Evolutionary conservation across 2,113 vertebrate species (phyloP).

Genomic region (Holacanthus passer): DNA sequence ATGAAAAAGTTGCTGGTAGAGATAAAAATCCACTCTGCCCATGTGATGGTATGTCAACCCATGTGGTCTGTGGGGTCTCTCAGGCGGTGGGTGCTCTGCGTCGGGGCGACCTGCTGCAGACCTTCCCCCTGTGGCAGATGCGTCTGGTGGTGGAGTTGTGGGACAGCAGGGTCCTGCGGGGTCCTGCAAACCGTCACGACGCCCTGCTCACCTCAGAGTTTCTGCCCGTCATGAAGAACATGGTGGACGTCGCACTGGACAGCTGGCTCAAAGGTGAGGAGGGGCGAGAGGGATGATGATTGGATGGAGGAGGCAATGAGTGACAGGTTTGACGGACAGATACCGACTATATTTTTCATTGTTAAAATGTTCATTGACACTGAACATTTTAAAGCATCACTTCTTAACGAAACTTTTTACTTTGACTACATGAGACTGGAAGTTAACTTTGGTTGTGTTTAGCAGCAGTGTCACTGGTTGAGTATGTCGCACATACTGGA

Average conservation of each 20-base stretch:
- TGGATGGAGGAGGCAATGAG: background rate
- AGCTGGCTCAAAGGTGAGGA: slow-evolving; percentile 90
- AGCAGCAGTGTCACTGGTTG: slow-evolving; percentile 4
- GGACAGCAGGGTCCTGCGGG: slow-evolving; percentile 88
- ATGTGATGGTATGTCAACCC: background rate
- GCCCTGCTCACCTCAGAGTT: slow-evolving; percentile 95
- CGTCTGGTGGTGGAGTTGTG: slow-evolving; percentile 94
- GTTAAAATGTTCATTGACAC: background rate
- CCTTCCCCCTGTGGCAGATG: slow-evolving; percentile 95
- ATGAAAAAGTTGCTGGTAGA: background rate
- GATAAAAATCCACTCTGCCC: too few relatives aligned
- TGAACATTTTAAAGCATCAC: background rate
- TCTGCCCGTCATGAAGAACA: slow-evolving; percentile 94
- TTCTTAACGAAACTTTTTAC: background rate
- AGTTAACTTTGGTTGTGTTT: background rate
- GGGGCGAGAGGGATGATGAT: too few relatives aligned
- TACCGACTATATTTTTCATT: too few relatives aligned
- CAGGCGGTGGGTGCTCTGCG: slow-evolving; percentile 84
- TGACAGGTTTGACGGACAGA: background rate
- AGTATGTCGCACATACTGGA: slow-evolving; percentile 18
- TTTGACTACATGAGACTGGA: background rate
- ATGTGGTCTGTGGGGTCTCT: background rate
- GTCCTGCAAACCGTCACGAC: slow-evolving; percentile 70
- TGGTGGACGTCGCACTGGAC: slow-evolving; percentile 90
- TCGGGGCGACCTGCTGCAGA: slow-evolving; percentile 87